phyloP scores from a whole-genome alignment of 2,797 vertebrate species.

The Natrix natrix region DNA sequence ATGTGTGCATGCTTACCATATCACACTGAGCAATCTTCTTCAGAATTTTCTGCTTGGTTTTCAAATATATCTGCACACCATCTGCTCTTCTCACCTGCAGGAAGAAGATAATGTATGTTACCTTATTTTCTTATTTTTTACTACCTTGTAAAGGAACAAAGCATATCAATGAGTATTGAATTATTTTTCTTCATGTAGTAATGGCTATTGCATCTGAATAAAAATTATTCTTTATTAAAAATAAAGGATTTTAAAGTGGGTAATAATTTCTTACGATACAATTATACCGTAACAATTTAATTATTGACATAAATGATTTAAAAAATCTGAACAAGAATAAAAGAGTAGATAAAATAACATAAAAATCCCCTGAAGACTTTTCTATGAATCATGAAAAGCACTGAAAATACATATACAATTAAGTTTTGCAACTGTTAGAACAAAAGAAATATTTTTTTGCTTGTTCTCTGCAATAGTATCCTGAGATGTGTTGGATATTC shows the following conservation, averaged over 20 bases:
- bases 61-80: conserved; percentile 9
- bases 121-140: conserved; percentile 24
- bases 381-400: not conserved
- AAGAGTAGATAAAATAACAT: not conserved
- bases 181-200: not conserved
- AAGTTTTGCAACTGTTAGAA: not conserved
- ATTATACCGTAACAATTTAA: not conserved
- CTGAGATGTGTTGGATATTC: not conserved
- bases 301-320: not conserved
- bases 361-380: not conserved
- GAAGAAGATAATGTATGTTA: conserved; percentile 15
- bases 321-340: not conserved
- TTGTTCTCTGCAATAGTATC: not conserved
- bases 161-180: conserved; percentile 1
- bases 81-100: conserved; percentile 21
- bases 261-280: not conserved
- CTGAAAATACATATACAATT: not conserved
- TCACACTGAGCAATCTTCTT: conserved; percentile 41
- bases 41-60: conserved; percentile 35
- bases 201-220: not conserved
- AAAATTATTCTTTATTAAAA: not conserved
- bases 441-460: not conserved
- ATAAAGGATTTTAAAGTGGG: not conserved
- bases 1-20: not conserved
- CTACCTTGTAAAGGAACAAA: conserved; percentile 11